Evolutionary conservation across 1,140 invertebrate species (phyloP), one percentile per base, ranked within the genome.

Genomic region (Sogatella furcifera): DNA sequence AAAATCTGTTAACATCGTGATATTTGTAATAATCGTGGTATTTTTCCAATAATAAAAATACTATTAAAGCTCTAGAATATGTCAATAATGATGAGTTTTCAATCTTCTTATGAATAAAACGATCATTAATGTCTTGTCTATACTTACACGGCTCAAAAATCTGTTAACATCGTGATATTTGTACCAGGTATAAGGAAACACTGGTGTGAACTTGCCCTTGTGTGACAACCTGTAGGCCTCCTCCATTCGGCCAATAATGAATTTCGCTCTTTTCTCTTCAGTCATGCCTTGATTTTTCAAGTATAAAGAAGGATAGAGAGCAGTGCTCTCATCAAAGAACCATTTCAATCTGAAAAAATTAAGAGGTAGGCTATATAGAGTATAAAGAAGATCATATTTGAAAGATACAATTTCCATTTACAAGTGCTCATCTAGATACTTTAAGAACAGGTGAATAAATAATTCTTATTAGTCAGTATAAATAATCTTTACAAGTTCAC

Each of bases 121-220:
- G n/a, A n/a, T n/a, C n/a, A n/a, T n/a, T 6, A 49, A 49, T 8
- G 21, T 15, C 15, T 49, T 49, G 3, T 9, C 24, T 49, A 2
- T 17, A 55, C 65, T 59, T 60, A 70, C 69, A 19, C 61, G 42
- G 4, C 60, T 59, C n/a, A 70, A 58, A 57, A 69, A 70, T 43
- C 64, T 62, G 34, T 65, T 65, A 14, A 74, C 77, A 62, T 88
- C 85, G 43, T 80, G 74, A 67, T 85, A 88, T 67, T 82, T 81
- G 69, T 80, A 86, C 83, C 84, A 85, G 61, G 83, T 80, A 69
- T 88, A 89, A 0, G 84, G 80, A 21, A 82, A 72, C 5, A 87
- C 75, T 0, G 69, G 68, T 0, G 70, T 65, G 24, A 64, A 66
- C 3, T 57, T 67, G 17, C 64, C 65, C 31, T 53, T 63, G 38